Evolutionary conservation across 2,888 invertebrate genomes (phyloP), one percentile per base, ranked within the genome.

Genomic region (Automeris io): DNA sequence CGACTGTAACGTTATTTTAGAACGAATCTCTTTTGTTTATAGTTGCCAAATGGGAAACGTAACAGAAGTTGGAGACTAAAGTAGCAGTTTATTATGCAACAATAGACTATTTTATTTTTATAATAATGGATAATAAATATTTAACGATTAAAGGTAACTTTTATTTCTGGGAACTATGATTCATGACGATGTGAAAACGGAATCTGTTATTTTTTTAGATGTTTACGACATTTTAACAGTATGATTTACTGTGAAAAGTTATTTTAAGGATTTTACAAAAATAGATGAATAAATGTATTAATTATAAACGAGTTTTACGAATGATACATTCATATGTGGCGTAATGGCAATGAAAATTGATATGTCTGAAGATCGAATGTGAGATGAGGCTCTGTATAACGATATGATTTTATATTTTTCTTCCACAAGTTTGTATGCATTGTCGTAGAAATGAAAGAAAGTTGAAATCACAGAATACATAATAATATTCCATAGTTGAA

Each of bases 1-100:
- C 47, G 45, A 54, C 54, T 55, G 52, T 57, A 56, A 38, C 43
- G 52, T 51, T 72, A 70, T 63, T 72, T 64, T 61, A 61, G 61
- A 68, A 46, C 48, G 43, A 46, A 45, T 44, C 37, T 47, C 49
- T 53, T 57, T 57, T 54, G 50, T 55, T 50, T 52, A 49, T 43
- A 24, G 45, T 41, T 49, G 43, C 37, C 42, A 41, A 41, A 41
- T 33, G n/a, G 40, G 18, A 33, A 39, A 8, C 21, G 13, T 33
- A 34, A 16, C 9, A n/a, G 29, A 16, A 16, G n/a, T 29, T 29
- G 4, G 5, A 16, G 21, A 16, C 8, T 12, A 19, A 7, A 32
- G 16, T 26, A 16, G 5, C 25, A 25, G 18, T 26, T 25, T 26
- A 39, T 21, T 25, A 26, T 33, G 19, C 7, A 33, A 24, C 25